Base-by-base conservation (phyloP, 2,113 vertebrate genomes). In the Serinus canaria region DNA sequence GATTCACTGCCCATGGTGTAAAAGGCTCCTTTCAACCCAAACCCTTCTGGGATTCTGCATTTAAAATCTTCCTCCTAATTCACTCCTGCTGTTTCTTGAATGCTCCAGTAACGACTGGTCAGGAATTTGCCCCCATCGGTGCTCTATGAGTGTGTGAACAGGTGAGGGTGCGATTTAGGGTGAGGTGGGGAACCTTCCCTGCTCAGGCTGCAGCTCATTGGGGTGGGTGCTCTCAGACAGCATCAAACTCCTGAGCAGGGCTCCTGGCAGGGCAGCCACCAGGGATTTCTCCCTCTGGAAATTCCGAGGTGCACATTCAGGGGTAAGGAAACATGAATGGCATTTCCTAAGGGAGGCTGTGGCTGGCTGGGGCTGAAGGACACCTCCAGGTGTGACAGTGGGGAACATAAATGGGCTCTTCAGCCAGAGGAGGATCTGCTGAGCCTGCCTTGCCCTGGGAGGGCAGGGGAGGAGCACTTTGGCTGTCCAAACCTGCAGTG, bases 241-340 rank as follows among this genome's bases (percentile, higher is more conserved):
- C 2, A 1, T 7, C 3, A 0, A 43, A 13, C 24, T 7, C 28
- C 72, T 49, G n/a, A 39, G 30, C 56, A 39, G 28, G 5, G 44
- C 56, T 37, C n/a, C 44, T 49, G 11, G 8, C 6, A 10, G n/a
- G 55, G 17, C 58, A 63, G 28, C 22, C 39, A 22, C 76, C 13
- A 28, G 24, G 37, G 11, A 10, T 13, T 16, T 10, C 7, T 43
- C n/a, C 8, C 28, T 15, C 9, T 20, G 13, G 15, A 30, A 39
- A 35, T 28, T 10, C 49, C 60, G 5, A 20, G 74, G 13, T 9
- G 44, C 28, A 19, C n/a, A 30, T 23, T 8, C 24, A 14, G n/a
- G 33, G 62, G 55, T 22, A 28, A 1, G 8, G 58, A 56, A 85
- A 68, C 3, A 4, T 4, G 15, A 15, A 15, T 46, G 28, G 6